Evolutionary conservation across 2,797 vertebrate species (phyloP), one percentile per base, ranked within the genome.

Genomic region (Epinephelus coioides): DNA sequence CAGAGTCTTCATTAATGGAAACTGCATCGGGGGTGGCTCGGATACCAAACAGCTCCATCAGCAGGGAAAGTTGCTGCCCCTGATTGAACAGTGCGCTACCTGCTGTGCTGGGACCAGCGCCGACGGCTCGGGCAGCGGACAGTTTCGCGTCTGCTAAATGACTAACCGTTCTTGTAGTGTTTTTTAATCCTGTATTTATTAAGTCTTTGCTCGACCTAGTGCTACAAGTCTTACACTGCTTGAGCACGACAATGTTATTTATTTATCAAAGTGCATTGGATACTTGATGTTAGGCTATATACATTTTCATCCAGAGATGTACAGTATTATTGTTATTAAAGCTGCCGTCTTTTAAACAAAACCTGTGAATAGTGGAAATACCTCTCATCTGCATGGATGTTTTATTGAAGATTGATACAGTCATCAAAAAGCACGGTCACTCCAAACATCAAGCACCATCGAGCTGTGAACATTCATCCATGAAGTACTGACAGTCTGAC

Each of bases 1-100:
- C 0, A 87, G 94, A 93, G 96, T 99, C 78, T 99, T 99, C 94
- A 94, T 99, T 74, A 99, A 99, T 17, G 98, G 98, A 56, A 94
- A 93, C 79, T 98, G 97, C 89, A 96, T 99, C 21, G 98, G 98
- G 27, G 98, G 98, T 4, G 97, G 98, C 76, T 94, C 96, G 0
- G 98, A 99, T 50, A 98, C 96, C 78, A 95, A 95, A 0, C 95
- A 94, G 78, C 97, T 98, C 84, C 96, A 98, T 21, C 94, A 95
- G 76, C 96, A 98, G 91, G 98, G 98, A 13, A 98, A 93, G 88
- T 88, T 99, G 79, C 76, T 97, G 76, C 96, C 97, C 4, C 90
- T 99, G 64, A 93, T 99, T 62, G 76, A 95, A 83, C 96, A 97
- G 49, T 98, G 97, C 63, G 90, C 91, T 14, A 92, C 95, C 23